Percentiles rank a stretch among this genome's conserved stretches.
These are phyloP conservation scores for Cheilosia vulpina DNA, from an alignment of 2,888 invertebrate species.

Conservation along the genomic window DNA sequence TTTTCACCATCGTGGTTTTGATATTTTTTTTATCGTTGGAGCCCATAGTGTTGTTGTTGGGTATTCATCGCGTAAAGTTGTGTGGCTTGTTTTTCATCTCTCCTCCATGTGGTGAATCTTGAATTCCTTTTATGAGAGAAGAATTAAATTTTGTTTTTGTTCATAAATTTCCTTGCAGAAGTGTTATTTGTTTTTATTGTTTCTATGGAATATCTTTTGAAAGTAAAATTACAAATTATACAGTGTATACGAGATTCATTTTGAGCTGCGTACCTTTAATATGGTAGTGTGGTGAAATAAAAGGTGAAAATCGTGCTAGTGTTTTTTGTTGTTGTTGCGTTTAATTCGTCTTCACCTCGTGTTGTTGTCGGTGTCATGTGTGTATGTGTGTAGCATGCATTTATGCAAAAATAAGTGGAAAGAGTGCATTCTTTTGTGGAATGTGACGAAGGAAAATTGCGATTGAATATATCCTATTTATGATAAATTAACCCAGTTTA, in stretches of 20 bases:
- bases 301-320: slow-evolving; percentile 18
- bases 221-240: background rate
- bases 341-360: slow-evolving; percentile 54
- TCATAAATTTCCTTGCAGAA: background rate
- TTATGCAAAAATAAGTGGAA: slow-evolving; percentile 59
- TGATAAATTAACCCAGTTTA: slow-evolving; percentile 60
- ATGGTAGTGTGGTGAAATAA: slow-evolving; percentile 44
- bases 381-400: slow-evolving; percentile 37
- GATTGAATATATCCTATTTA: slow-evolving; percentile 60
- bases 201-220: background rate
- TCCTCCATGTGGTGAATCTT: slow-evolving; percentile 33
- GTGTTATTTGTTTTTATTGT: background rate
- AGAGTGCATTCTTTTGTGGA: slow-evolving; percentile 65
- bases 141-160: background rate
- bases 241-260: background rate
- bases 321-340: slow-evolving; percentile 28
- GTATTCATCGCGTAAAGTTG: slow-evolving; percentile 56
- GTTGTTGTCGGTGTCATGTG: slow-evolving; percentile 39
- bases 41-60: slow-evolving; percentile 49
- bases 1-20: slow-evolving; percentile 65
- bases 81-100: slow-evolving; percentile 57
- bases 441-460: slow-evolving; percentile 54
- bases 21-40: slow-evolving; percentile 38
- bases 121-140: background rate
- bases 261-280: slow-evolving; percentile 3